Conservation (phyloP, 2,113 vertebrate species). For the Scomber colias region DNA sequence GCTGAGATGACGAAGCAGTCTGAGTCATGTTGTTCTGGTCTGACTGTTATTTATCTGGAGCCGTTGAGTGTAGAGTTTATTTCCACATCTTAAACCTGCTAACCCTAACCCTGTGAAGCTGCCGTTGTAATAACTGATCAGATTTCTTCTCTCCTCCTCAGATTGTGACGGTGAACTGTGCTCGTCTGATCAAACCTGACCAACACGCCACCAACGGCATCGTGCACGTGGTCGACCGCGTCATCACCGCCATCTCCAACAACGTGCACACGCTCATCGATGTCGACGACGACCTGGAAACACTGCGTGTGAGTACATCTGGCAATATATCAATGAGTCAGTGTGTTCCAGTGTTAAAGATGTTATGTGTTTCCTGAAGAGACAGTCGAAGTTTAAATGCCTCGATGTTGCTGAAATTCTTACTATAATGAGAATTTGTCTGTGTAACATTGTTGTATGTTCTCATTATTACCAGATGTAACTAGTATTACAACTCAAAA, state of each 20-base stretch:
- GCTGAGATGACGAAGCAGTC: too few relatives aligned
- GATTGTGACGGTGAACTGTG: conserved; percentile 98
- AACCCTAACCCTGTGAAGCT: neutral
- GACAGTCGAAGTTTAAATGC: too few relatives aligned
- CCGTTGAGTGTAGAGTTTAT: too few relatives aligned
- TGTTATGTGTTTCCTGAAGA: too few relatives aligned
- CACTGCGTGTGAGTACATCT: conserved; percentile 87
- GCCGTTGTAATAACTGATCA: neutral
- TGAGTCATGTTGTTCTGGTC: too few relatives aligned
- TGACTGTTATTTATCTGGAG: too few relatives aligned
- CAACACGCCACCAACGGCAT: conserved; percentile 97
- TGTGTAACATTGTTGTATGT: too few relatives aligned
- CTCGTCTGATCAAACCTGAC: conserved; percentile 95
- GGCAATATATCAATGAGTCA: neutral
- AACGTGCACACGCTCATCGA: conserved; percentile 90
- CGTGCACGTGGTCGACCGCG: conserved; percentile 96
- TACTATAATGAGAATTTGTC: too few relatives aligned
- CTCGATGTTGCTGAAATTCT: too few relatives aligned
- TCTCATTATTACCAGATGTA: too few relatives aligned
- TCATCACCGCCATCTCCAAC: conserved; percentile 93
- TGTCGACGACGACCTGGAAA: conserved; percentile 92
- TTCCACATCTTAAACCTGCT: neutral
- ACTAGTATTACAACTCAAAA: too few relatives aligned
- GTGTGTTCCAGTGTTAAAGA: too few relatives aligned
- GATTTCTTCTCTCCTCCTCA: conserved; percentile 54